Evolutionary conservation across 2,113 vertebrate genomes (phyloP).

Genomic region (Alligator mississippiensis): DNA sequence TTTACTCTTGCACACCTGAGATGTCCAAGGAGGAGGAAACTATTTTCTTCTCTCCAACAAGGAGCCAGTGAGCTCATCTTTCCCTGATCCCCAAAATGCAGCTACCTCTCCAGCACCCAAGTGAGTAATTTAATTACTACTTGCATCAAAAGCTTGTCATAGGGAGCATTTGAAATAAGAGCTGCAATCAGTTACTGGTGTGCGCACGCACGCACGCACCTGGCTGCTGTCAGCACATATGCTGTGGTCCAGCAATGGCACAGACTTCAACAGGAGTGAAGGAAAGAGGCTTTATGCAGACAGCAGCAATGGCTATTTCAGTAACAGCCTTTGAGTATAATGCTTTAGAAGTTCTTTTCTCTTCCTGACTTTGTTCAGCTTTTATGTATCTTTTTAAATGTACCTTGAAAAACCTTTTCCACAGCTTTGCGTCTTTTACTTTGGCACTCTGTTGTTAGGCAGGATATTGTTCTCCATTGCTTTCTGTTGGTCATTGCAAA

Average conservation of each 20-base stretch:
- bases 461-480: background rate
- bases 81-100: constrained; percentile 45
- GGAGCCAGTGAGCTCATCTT: constrained; percentile 33
- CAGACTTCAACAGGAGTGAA: constrained; percentile 25
- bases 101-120: background rate
- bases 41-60: background rate
- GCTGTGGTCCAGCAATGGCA: background rate
- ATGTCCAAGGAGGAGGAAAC: constrained; percentile 32
- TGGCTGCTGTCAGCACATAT: constrained; percentile 47
- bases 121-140: constrained; percentile 47
- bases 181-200: constrained; percentile 35
- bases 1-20: constrained; percentile 12
- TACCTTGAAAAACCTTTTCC: constrained; percentile 5
- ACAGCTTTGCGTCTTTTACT: constrained; percentile 2
- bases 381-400: constrained; percentile 4
- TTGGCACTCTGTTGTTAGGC: background rate
- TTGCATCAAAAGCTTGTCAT: constrained; percentile 44
- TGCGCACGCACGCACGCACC: too few species aligned
- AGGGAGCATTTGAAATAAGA: constrained; percentile 35
- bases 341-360: constrained; percentile 2
- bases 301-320: constrained; percentile 30
- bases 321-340: constrained; percentile 6
- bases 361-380: background rate
- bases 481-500: background rate
- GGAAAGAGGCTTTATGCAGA: constrained; percentile 20